A percentile compares a stretch with the other conserved stretches of the same genome.
phyloP scores from a whole-genome alignment of 2,888 invertebrate species.

The Ypsolopha scabrella region DNA sequence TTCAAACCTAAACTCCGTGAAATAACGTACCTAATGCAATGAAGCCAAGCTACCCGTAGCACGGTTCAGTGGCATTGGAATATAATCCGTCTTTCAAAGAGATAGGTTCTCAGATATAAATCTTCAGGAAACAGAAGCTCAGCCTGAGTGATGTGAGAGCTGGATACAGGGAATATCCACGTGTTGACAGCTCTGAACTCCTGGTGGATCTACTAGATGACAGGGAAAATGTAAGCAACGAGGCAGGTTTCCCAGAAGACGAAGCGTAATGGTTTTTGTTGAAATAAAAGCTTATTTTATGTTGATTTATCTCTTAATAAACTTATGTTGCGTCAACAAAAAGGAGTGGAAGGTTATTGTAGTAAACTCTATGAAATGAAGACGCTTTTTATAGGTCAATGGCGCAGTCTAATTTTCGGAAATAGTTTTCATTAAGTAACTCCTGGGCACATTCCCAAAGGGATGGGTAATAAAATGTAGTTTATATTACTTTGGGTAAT shows the following conservation, averaged over 20 bases:
- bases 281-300: too few relatives aligned
- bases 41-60: too few relatives aligned
- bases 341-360: slow-evolving; percentile 1
- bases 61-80: too few relatives aligned
- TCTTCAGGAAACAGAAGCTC: slow-evolving; percentile 2
- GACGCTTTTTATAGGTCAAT: slow-evolving; percentile 32
- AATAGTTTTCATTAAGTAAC: slow-evolving; percentile 37
- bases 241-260: background rate
- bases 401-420: slow-evolving; percentile 31
- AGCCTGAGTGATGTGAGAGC: background rate
- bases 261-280: background rate
- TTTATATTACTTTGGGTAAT: too few relatives aligned
- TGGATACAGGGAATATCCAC: background rate
- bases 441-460: slow-evolving; percentile 21
- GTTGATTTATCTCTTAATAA: too few relatives aligned
- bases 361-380: background rate
- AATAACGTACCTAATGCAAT: too few relatives aligned
- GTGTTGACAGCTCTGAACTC: background rate
- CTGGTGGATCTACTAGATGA: background rate
- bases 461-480: slow-evolving; percentile 30
- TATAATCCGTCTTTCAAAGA: too few relatives aligned
- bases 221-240: background rate
- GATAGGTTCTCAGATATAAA: background rate
- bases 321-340: background rate
- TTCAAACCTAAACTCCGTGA: too few relatives aligned